Percentiles rank a stretch among this genome's conserved stretches.
Conservation (phyloP, 2,113 vertebrate species). For the Falcunculus frontatus region DNA sequence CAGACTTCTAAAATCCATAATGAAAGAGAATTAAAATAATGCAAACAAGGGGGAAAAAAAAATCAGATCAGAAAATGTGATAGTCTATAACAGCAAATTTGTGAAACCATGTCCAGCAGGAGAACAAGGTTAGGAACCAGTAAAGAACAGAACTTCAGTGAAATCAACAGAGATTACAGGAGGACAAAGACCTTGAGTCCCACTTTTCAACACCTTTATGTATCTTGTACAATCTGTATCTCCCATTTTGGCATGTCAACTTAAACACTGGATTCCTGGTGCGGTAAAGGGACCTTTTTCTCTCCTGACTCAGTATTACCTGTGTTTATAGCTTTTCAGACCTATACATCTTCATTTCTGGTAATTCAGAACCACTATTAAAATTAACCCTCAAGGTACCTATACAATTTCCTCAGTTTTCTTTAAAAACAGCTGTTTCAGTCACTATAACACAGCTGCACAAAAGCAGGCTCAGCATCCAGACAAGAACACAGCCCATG, state of each 20-base stretch:
- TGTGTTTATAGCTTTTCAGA: neutral
- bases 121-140: neutral
- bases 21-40: neutral
- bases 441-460: neutral
- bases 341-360: neutral
- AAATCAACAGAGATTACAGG: neutral
- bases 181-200: neutral
- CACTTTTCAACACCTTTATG: neutral
- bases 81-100: neutral
- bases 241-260: neutral
- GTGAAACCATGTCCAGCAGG: neutral
- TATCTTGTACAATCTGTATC: neutral
- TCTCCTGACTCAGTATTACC: neutral
- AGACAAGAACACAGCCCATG: neutral
- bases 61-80: neutral
- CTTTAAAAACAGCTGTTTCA: neutral
- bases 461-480: neutral
- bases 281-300: neutral
- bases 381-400: neutral
- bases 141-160: neutral
- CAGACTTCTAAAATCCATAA: neutral
- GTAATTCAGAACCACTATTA: neutral
- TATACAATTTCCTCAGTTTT: neutral
- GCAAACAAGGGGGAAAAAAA: neutral
- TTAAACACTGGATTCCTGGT: neutral